These are phyloP conservation scores for Mareca strepera DNA, from an alignment of 2,797 vertebrate genomes.

Conservation along the genomic window DNA sequence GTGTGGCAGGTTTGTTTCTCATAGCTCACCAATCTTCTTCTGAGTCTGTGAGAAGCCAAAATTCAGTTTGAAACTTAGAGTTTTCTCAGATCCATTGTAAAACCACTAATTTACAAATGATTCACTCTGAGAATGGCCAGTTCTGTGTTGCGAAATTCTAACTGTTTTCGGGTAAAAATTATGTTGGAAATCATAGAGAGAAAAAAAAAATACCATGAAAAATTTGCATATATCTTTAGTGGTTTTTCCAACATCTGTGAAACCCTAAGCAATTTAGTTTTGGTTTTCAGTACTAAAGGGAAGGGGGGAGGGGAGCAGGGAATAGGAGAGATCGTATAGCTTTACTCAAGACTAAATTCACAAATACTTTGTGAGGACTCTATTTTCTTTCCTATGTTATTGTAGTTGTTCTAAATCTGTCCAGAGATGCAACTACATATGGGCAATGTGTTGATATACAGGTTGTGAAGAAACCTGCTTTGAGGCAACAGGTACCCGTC, in stretches of 20 bases:
- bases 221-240: constrained; percentile 21
- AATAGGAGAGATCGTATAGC: not conserved
- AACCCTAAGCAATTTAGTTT: constrained; percentile 42
- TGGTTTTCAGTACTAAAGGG: constrained; percentile 11
- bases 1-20: constrained; percentile 36
- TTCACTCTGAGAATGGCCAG: constrained; percentile 30
- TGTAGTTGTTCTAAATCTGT: not conserved
- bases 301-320: not conserved
- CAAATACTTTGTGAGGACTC: not conserved
- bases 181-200: constrained; percentile 29
- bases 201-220: constrained; percentile 8
- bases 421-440: not conserved
- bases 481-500: not conserved
- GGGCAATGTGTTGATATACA: not conserved
- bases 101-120: constrained; percentile 43
- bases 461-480: not conserved
- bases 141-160: constrained; percentile 16
- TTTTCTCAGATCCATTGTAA: constrained; percentile 39
- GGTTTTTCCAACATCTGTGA: constrained; percentile 60
- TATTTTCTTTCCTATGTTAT: not conserved
- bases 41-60: constrained; percentile 50
- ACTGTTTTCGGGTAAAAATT: constrained; percentile 56
- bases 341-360: not conserved
- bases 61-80: constrained; percentile 50
- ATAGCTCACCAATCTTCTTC: constrained; percentile 33